Conservation (phyloP, 2,797 vertebrate species). For the Iguana delicatissima region DNA sequence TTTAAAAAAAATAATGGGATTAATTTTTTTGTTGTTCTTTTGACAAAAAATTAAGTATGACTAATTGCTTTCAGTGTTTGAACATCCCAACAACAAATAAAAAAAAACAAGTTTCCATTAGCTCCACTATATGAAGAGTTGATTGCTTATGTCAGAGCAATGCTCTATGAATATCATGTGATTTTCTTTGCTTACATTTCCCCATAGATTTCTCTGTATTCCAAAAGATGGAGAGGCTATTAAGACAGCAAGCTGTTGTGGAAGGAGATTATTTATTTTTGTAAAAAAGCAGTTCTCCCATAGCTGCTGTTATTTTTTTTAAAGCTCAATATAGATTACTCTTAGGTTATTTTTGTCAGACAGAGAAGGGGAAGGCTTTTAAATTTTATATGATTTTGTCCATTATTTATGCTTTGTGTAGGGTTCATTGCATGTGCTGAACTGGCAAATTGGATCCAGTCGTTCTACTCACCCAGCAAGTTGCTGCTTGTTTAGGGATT, state of each 20-base stretch:
- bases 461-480: not conserved
- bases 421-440: conserved; percentile 17
- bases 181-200: conserved; percentile 54
- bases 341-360: conserved; percentile 45
- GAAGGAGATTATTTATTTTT: conserved; percentile 53
- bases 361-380: conserved; percentile 18
- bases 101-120: fast-evolving
- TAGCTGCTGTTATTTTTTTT: conserved; percentile 6
- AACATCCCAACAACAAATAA: fast-evolving
- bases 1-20: not conserved
- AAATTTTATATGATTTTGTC: conserved; percentile 23
- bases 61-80: fast-evolving
- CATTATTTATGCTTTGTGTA: conserved; percentile 13
- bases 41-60: not conserved
- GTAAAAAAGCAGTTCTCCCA: conserved; percentile 23
- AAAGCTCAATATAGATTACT: not conserved
- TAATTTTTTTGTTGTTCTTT: not conserved
- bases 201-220: conserved; percentile 14
- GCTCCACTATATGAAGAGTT: conserved; percentile 24
- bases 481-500: fast-evolving
- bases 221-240: not conserved
- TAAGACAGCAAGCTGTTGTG: not conserved
- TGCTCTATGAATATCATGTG: conserved; percentile 58
- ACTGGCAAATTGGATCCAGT: not conserved
- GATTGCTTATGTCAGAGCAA: conserved; percentile 53